These are phyloP conservation scores for Lasiommata megera DNA, from an alignment of 2,888 invertebrate species.

Conservation along the genomic window DNA sequence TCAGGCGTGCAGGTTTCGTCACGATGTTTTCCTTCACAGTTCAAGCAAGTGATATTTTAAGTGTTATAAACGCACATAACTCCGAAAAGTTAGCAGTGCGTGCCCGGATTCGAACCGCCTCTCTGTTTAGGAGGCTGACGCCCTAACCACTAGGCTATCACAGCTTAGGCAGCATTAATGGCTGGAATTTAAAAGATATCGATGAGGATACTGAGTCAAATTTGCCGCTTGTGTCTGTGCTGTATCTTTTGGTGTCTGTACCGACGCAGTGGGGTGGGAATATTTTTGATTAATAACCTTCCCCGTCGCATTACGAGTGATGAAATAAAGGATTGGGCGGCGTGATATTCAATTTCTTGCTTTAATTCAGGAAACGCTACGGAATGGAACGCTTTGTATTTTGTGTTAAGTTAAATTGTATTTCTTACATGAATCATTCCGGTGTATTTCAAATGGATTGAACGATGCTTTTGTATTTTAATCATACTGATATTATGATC, in stretches of 20 bases:
- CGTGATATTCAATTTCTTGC: slow-evolving; percentile 75
- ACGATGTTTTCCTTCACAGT: no score
- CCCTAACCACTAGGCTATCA: no score
- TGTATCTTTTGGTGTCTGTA: background rate
- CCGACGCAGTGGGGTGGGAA: slow-evolving; percentile 1
- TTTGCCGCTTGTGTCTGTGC: background rate
- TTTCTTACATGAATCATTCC: slow-evolving; percentile 56
- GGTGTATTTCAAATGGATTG: background rate
- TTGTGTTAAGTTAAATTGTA: slow-evolving; percentile 54
- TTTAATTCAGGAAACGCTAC: slow-evolving; percentile 64
- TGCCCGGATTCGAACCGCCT: no score
- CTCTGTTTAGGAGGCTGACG: no score
- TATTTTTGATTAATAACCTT: slow-evolving; percentile 73
- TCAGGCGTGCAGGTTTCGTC: no score
- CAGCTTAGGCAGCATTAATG: no score
- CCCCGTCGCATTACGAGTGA: slow-evolving; percentile 62
- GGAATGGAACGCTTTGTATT: slow-evolving; percentile 71
- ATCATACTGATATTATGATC: no score
- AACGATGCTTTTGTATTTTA: background rate
- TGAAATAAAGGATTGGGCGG: slow-evolving; percentile 73
- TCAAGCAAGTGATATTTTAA: no score
- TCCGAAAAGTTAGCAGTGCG: no score
- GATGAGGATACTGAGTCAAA: no score
- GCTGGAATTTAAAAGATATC: no score
- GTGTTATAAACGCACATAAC: no score